phyloP scores from a whole-genome alignment of 64 coral and sea anemone genomes.

The Porites australiensis region DNA sequence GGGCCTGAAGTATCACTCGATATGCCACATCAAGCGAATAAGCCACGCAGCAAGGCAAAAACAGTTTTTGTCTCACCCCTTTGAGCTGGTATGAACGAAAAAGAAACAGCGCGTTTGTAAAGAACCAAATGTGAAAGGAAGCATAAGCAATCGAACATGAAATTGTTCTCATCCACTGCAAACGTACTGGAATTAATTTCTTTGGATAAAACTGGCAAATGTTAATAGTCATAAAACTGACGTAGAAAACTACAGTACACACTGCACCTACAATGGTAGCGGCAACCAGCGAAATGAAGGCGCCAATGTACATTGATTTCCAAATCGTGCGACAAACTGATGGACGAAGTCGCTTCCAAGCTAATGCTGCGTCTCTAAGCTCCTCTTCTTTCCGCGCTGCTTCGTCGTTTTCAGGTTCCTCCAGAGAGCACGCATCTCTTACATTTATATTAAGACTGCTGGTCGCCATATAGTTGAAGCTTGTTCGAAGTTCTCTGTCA shows the following conservation, averaged over 20 bases:
- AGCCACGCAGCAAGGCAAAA: not conserved
- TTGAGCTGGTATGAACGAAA: not conserved
- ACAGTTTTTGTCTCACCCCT: not conserved
- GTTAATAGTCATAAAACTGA: not conserved
- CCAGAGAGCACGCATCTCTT: not conserved
- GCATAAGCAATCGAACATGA: not conserved
- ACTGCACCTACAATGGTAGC: not conserved
- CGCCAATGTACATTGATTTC: not conserved
- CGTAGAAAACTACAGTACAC: not conserved
- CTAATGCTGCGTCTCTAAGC: not conserved
- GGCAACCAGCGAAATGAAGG: not conserved
- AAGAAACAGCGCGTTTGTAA: not conserved
- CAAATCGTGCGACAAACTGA: not conserved
- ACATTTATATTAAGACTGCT: not conserved
- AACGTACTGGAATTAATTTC: not conserved
- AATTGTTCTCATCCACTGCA: not conserved
- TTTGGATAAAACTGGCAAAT: not conserved
- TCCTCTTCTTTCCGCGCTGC: not conserved
- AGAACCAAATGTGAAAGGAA: not conserved
- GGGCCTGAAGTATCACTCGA: not conserved
- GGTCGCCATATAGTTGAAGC: not conserved
- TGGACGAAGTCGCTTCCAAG: not conserved
- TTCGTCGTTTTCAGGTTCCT: not conserved
- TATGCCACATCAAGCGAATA: not conserved
- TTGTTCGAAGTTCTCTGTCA: not conserved